Percentiles rank a stretch among this genome's conserved stretches.
These are phyloP conservation scores for Siniperca chuatsi DNA, from an alignment of 2,113 vertebrate genomes.

Conservation along the genomic window DNA sequence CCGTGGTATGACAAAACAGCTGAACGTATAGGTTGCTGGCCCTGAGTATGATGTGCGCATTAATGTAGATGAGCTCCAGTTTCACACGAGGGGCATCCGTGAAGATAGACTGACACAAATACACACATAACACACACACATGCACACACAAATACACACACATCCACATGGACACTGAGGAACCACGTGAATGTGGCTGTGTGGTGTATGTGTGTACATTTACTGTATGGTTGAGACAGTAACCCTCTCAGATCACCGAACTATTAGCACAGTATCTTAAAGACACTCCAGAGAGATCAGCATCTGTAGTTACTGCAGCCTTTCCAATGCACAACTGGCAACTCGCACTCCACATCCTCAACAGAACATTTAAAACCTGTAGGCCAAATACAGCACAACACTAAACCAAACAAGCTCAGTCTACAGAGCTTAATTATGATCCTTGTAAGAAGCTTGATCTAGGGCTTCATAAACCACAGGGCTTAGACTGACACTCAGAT, in stretches of 20 bases:
- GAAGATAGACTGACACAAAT: constrained; percentile 10
- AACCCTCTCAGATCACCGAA: constrained; percentile 3
- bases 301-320: neutral
- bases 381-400: neutral
- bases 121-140: neutral
- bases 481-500: constrained; percentile 8
- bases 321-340: neutral
- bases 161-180: neutral
- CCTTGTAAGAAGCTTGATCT: constrained; percentile 8
- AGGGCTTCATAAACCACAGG: constrained; percentile 5
- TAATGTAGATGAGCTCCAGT: neutral
- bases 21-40: neutral
- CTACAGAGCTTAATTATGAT: neutral
- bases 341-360: neutral
- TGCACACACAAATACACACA: neutral
- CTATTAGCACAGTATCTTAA: neutral
- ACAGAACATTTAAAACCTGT: constrained; percentile 25
- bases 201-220: constrained; percentile 4
- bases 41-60: neutral
- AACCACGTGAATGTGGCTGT: neutral
- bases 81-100: neutral
- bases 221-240: neutral
- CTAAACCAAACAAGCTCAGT: neutral
- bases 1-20: constrained; percentile 24
- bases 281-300: constrained; percentile 2